Evolutionary conservation across 2,888 invertebrate genomes (phyloP), one percentile per base, ranked within the genome.

Genomic region (Lacanobia wlatinum): DNA sequence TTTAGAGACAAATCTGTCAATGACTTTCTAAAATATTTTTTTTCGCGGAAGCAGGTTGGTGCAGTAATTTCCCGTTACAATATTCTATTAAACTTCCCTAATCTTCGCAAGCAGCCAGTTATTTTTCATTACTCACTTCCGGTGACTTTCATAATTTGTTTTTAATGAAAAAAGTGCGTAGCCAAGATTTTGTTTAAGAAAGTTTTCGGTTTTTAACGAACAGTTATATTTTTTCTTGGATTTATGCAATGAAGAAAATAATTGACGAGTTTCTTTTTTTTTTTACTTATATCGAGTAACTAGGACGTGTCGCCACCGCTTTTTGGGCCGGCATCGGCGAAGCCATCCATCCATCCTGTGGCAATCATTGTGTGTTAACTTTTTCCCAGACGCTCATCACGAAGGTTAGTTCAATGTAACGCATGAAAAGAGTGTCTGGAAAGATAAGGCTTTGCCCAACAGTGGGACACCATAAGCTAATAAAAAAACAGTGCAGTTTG

Each of bases 111-210:
- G 79, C 38, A 67, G 28, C n/a, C 63, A 60, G 16, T 55, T 64
- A 63, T 56, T 52, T 67, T 68, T 14, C 40, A 23, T 67, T 64
- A 60, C 14, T 46, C 18, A 43, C 52, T 53, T 56, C 23, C 18
- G 18, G 16, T 48, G 18, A 50, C 60, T 58, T 58, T 34, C 23
- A 73, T 64, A 34, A 73, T 69, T 73, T 61, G 9, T 68, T 68
- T 79, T 61, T 69, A 79, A 79, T 73, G 64, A 68, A 78, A 79
- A 78, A 68, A 68, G 14, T 68, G 40, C 12, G 52, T 8, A 40
- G 9, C 38, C 53, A 59, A 18, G n/a, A n/a, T n/a, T 34, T 78
- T 61, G 6, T 61, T 18, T 23, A 52, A 40, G 12, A 73, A 66
- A 50, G 7, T 78, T 77, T 60, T 48, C 8, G 18, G 60, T 78